Base-by-base conservation (phyloP, 2,888 invertebrate species). In the Oegoconia quadripuncta region DNA sequence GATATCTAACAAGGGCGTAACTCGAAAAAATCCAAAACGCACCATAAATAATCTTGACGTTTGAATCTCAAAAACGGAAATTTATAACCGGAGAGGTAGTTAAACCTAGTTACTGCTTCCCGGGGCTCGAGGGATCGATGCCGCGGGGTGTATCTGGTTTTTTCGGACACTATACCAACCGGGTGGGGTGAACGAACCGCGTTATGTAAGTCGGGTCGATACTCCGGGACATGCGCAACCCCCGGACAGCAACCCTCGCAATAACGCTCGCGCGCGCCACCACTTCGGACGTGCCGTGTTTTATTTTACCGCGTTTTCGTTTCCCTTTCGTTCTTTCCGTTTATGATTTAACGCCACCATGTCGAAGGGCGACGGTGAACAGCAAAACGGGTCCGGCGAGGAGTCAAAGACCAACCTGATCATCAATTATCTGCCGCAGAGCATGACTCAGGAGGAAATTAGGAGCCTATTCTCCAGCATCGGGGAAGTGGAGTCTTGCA, bases 391-490 rank as follows among this genome's bases (percentile, higher is more conserved):
- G 72, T 94, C 94, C 71, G 92, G 93, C 69, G 95, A 95, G 88
- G 97, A 97, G 89, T 96, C 96, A 67, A 96, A 97, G 90, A 99
- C 99, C 62, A 99, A 99, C 89, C 92, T 99, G 60, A 99, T 99
- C 86, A 99, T 99, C 72, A 99, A 99, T 90, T 99, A 99, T 88
- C 91, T 99, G 84, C 99, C 99, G 48, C 99, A 99, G 90, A 98
- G 96, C 63, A 99, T 99, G 99, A 97, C 97, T 40, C 99, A 99
- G 88, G 99, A 99, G 84, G 99, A 99, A 87, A 99, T 99, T 52
- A 91, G 98, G 50, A 97, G 97, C 41, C 91, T 99, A 38, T 99
- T 99, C 89, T 96, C 97, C 39, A 97, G 97, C 78, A 98, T 99
- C 73, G 99, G 99, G 41, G 99, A 99, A 80, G 97, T 99, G 48